phyloP scores from a whole-genome alignment of 2,113 vertebrate species.

The Phrynosoma blainvillii region DNA sequence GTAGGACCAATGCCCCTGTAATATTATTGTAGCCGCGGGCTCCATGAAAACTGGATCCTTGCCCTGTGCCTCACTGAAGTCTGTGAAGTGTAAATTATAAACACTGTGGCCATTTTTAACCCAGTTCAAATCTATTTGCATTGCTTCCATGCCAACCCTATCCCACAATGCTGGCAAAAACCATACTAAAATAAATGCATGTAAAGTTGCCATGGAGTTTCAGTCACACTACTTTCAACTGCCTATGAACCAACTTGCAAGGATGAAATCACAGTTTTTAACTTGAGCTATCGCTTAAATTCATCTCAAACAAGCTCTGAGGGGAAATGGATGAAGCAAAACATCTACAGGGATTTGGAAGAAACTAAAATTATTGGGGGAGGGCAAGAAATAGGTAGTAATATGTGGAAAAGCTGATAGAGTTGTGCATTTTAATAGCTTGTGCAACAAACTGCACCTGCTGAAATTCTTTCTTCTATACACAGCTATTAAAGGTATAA shows the following conservation, averaged over 20 bases:
- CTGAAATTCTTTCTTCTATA: no score
- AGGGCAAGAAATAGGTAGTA: background rate
- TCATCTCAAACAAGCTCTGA: background rate
- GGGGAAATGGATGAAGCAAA: background rate
- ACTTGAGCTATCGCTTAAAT: background rate
- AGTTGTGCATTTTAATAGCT: no score
- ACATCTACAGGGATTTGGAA: background rate
- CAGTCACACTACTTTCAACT: background rate
- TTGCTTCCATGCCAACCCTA: background rate
- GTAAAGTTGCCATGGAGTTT: constrained; percentile 33
- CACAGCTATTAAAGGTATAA: no score
- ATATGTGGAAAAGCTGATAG: no score
- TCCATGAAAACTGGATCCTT: background rate
- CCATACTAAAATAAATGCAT: constrained; percentile 46
- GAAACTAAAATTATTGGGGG: background rate
- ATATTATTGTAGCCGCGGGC: no score
- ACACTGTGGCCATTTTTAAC: background rate
- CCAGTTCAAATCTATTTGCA: background rate
- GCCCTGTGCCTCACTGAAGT: background rate
- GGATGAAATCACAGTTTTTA: constrained; percentile 1
- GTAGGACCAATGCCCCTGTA: background rate
- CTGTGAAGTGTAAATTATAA: background rate
- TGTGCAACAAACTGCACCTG: no score
- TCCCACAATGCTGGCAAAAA: constrained; percentile 22
- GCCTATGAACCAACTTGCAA: background rate